Evolutionary conservation across 2,113 vertebrate species (phyloP).

Genomic region (Terrapene triunguis): DNA sequence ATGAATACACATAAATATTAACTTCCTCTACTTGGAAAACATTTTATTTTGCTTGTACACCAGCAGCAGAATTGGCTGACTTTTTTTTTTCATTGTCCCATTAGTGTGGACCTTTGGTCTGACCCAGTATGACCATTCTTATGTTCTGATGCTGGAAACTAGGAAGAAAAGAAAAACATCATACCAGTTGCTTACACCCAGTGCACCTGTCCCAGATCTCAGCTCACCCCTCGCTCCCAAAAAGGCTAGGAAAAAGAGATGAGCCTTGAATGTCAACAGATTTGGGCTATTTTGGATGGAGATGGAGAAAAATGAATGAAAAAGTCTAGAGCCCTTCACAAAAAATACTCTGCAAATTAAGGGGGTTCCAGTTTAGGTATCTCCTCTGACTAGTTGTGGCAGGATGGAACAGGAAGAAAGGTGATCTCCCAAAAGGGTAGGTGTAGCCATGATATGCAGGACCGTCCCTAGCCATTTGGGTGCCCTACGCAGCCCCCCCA

Average conservation of each 20-base stretch:
- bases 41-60: neutral
- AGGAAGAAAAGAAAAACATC: neutral
- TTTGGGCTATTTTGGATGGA: neutral
- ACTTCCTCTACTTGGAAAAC: neutral
- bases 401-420: neutral
- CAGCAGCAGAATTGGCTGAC: neutral
- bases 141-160: neutral
- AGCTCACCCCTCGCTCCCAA: neutral
- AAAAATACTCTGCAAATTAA: neutral
- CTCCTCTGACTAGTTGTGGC: accelerated
- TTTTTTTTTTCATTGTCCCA: neutral
- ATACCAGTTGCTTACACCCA: neutral
- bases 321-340: neutral
- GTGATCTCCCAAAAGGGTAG: no score
- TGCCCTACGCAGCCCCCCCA: no score
- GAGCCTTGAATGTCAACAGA: neutral
- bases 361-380: neutral
- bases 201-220: neutral
- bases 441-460: no score
- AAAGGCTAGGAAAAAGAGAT: neutral
- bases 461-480: no score
- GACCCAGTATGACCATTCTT: no score
- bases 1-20: neutral
- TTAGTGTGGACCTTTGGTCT: no score
- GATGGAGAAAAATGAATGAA: neutral